These are phyloP conservation scores for Marcusenius ussheri DNA, from an alignment of 2,113 vertebrate genomes.

Conservation along the genomic window DNA sequence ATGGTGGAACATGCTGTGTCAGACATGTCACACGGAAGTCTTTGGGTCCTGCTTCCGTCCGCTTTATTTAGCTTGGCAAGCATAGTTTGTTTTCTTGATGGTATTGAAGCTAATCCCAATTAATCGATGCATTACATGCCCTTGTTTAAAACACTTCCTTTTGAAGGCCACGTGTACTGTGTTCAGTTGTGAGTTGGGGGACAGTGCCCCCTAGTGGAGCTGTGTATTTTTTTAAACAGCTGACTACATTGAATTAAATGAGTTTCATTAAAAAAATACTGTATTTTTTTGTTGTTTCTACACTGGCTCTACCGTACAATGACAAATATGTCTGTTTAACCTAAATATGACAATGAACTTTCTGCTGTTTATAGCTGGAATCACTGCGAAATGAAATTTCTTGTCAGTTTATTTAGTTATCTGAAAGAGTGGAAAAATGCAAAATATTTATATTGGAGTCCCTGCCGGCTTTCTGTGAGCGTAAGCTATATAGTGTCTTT, in stretches of 20 bases:
- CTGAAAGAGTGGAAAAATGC: conserved; percentile 50
- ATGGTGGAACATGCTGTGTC: not conserved
- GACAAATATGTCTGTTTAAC: conserved; percentile 41
- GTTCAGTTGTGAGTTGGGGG: conserved; percentile 21
- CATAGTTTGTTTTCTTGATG: conserved; percentile 21
- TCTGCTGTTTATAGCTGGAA: conserved; percentile 56
- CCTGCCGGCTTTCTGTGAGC: conserved; percentile 62
- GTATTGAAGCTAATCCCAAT: conserved; percentile 25
- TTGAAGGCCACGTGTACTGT: conserved; percentile 27
- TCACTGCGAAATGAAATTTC: conserved; percentile 42
- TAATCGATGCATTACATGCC: conserved; percentile 18
- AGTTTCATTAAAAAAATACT: conserved; percentile 44
- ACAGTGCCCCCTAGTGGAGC: conserved; percentile 26
- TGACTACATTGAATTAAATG: conserved; percentile 36
- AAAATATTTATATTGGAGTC: conserved; percentile 65
- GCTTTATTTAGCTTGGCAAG: conserved; percentile 24
- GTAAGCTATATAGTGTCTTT: conserved; percentile 64
- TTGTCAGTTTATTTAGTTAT: conserved; percentile 43
- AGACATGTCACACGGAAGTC: conserved; percentile 18
- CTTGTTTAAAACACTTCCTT: conserved; percentile 25
- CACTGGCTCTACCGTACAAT: conserved; percentile 54
- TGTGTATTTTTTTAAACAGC: conserved; percentile 5
- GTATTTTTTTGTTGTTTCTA: conserved; percentile 52
- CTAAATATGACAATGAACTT: conserved; percentile 40
- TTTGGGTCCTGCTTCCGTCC: conserved; percentile 21